phyloP scores from a whole-genome alignment of 2,113 vertebrate genomes.

The Brachypteracias leptosomus region DNA sequence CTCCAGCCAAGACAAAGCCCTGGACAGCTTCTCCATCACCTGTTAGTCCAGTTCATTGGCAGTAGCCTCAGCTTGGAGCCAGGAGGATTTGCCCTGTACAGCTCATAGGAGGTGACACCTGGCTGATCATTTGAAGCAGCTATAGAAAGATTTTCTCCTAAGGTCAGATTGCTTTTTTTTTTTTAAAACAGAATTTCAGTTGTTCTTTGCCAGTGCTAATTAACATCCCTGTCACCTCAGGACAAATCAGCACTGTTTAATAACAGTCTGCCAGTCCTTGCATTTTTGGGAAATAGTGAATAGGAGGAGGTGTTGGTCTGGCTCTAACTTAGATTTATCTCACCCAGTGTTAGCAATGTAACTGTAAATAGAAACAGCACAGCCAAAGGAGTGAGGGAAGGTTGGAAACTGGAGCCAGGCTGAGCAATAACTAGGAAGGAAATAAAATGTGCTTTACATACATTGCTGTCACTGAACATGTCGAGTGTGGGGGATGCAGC shows the following conservation, averaged over 20 bases:
- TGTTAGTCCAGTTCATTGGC: background rate
- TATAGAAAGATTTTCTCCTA: no score
- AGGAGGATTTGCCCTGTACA: background rate
- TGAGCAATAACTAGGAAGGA: background rate
- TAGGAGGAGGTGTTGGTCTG: background rate
- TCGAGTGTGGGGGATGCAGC: accelerated
- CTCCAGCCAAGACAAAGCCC: background rate
- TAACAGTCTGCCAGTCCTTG: background rate
- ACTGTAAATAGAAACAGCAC: background rate
- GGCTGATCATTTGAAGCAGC: background rate
- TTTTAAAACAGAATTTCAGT: background rate
- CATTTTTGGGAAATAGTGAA: background rate
- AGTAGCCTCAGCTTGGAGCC: background rate
- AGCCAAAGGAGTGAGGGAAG: accelerated
- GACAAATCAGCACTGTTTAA: background rate
- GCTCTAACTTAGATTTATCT: background rate
- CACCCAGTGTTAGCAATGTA: background rate
- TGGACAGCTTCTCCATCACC: background rate
- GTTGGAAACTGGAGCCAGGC: background rate
- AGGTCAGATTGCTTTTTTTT: background rate
- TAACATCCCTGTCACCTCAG: background rate
- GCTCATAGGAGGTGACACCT: background rate
- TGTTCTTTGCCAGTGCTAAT: slow-evolving; percentile 1
- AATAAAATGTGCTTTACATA: background rate
- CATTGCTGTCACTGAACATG: accelerated